Percentiles rank a stretch among this genome's conserved stretches.
These are phyloP conservation scores for Eremobia ochroleuca DNA, from an alignment of 2,888 invertebrate species.

Conservation along the genomic window DNA sequence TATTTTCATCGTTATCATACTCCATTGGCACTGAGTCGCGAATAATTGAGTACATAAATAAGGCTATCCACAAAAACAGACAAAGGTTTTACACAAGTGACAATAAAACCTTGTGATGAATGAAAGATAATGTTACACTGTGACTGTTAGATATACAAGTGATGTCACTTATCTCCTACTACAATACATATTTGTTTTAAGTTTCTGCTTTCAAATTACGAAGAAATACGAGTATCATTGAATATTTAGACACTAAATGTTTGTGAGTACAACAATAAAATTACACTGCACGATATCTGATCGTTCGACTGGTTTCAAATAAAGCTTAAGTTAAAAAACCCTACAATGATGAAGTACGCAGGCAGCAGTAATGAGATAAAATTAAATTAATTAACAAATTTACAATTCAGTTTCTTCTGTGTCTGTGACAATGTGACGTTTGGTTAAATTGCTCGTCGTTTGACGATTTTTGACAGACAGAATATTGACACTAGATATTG, in stretches of 20 bases:
- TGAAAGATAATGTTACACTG: constrained; percentile 24
- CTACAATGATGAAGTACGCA: not conserved
- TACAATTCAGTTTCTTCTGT: not conserved
- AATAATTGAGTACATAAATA: constrained; percentile 68
- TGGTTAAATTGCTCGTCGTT: not conserved
- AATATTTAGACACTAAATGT: constrained; percentile 16
- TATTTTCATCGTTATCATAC: constrained; percentile 86
- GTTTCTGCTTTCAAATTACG: constrained; percentile 25
- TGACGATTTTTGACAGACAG: constrained; percentile 7
- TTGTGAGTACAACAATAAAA: constrained; percentile 1
- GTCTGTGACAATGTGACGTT: not conserved
- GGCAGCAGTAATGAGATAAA: not conserved
- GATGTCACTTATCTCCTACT: constrained; percentile 25
- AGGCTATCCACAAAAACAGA: constrained; percentile 31
- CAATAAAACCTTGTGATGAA: constrained; percentile 16
- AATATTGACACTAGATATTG: too few species aligned
- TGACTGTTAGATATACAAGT: constrained; percentile 11
- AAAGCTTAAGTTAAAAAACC: not conserved
- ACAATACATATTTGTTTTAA: constrained; percentile 31
- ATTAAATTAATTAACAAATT: constrained; percentile 25
- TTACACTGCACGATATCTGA: constrained; percentile 10
- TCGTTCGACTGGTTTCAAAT: not conserved
- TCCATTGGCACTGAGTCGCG: constrained; percentile 79
- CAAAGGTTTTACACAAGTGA: not conserved
- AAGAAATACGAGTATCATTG: constrained; percentile 17